phyloP scores from a whole-genome alignment of 2,888 invertebrate species.

The Trimorus sp. region DNA sequence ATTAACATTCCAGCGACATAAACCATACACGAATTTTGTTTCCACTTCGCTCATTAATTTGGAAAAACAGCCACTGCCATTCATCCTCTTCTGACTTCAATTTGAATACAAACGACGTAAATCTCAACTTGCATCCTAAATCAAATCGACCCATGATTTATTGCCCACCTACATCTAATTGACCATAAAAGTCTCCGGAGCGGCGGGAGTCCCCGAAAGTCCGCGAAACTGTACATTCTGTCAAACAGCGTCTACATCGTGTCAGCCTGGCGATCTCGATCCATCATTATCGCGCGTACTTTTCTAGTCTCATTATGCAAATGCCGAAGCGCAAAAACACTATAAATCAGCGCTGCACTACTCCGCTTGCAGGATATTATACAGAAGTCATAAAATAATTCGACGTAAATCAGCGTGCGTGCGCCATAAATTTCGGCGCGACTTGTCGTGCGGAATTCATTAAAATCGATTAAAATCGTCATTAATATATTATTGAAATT shows the following conservation, averaged over 20 bases:
- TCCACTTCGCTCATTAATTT: not conserved
- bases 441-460: slow-evolving; percentile 22
- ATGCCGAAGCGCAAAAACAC: slow-evolving; percentile 3
- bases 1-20: too few relatives aligned
- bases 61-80: not conserved
- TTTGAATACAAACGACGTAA: slow-evolving; percentile 42
- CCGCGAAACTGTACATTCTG: too few relatives aligned
- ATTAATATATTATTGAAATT: slow-evolving; percentile 25
- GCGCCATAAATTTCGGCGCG: slow-evolving; percentile 19
- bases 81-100: not conserved
- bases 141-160: slow-evolving; percentile 38
- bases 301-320: slow-evolving; percentile 33
- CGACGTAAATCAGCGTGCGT: slow-evolving; percentile 28
- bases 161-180: slow-evolving; percentile 20
- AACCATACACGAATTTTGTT: not conserved
- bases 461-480: slow-evolving; percentile 22
- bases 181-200: slow-evolving; percentile 31
- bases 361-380: slow-evolving; percentile 13
- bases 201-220: slow-evolving; percentile 13
- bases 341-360: not conserved
- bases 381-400: not conserved
- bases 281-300: slow-evolving; percentile 21
- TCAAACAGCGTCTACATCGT: too few relatives aligned
- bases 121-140: slow-evolving; percentile 25
- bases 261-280: slow-evolving; percentile 7